Conservation (phyloP, 2,888 invertebrate genomes). For the Lissocephala sabroskyi region DNA sequence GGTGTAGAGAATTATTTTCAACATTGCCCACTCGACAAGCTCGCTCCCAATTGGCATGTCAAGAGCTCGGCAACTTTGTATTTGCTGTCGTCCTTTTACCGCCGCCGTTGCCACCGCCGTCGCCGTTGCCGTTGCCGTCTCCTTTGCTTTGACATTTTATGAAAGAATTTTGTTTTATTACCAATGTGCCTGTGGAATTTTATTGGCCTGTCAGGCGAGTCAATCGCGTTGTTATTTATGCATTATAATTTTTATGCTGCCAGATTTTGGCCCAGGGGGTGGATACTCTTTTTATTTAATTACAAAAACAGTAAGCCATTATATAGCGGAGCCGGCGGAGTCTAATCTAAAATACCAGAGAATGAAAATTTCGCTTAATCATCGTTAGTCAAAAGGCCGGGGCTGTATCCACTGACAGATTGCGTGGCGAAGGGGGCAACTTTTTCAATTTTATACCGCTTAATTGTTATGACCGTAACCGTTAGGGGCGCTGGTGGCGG, state of each 20-base stretch:
- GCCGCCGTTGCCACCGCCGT: no score
- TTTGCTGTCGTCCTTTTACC: no score
- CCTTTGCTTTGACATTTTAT: slow-evolving; percentile 37
- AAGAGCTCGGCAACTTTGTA: slow-evolving; percentile 22
- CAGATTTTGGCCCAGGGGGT: slow-evolving; percentile 2
- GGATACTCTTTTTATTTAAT: slow-evolving; percentile 53
- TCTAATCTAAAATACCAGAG: no score
- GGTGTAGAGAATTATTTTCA: no score
- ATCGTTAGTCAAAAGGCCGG: slow-evolving; percentile 14
- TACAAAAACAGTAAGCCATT: slow-evolving; percentile 32
- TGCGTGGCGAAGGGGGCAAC: slow-evolving; percentile 30
- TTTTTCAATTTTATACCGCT: slow-evolving; percentile 60
- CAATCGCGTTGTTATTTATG: slow-evolving; percentile 26
- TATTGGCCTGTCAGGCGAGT: slow-evolving; percentile 28
- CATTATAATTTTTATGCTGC: slow-evolving; percentile 27
- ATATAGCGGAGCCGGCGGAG: neutral
- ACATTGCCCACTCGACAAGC: slow-evolving; percentile 9
- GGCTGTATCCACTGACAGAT: no score
- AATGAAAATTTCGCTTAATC: slow-evolving; percentile 24
- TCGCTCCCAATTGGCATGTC: slow-evolving; percentile 21
- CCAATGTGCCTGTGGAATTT: slow-evolving; percentile 17
- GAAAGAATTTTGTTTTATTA: slow-evolving; percentile 37
- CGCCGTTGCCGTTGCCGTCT: slow-evolving; percentile 12
- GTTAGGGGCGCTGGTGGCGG: slow-evolving; percentile 28
- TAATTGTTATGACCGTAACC: slow-evolving; percentile 45